Conservation (phyloP, 2,888 invertebrate genomes). For the Lasioglossum figueresi region DNA sequence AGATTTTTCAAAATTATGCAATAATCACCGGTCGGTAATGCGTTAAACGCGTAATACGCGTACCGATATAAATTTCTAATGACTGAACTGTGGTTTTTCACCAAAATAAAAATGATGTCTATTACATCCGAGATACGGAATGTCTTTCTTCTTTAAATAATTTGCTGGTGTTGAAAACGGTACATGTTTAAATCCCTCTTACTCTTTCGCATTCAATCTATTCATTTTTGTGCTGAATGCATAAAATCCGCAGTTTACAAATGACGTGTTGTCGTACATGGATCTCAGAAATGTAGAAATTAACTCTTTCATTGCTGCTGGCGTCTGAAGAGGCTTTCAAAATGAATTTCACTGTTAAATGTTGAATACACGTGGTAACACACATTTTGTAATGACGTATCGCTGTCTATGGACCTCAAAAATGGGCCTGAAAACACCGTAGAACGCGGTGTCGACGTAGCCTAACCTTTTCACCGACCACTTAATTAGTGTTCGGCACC, state of each 20-base stretch:
- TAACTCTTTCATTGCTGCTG: background rate
- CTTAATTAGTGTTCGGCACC: conserved; percentile 42
- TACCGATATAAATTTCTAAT: no score
- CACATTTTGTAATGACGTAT: background rate
- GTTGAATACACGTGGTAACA: background rate
- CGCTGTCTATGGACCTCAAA: background rate
- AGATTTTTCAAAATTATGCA: no score
- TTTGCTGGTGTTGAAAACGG: background rate
- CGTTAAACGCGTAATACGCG: background rate
- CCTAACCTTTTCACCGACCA: conserved; percentile 28
- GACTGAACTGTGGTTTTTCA: background rate
- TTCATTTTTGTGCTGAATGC: background rate
- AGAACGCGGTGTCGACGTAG: background rate
- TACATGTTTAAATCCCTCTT: background rate
- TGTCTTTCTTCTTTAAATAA: background rate
- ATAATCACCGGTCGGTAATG: no score
- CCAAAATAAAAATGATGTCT: background rate
- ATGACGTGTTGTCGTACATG: background rate
- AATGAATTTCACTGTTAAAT: background rate
- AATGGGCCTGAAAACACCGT: background rate
- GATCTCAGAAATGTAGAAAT: background rate
- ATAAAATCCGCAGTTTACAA: background rate
- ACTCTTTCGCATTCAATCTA: background rate
- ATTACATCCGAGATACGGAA: background rate
- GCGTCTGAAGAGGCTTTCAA: background rate